Evolutionary conservation across 2,888 invertebrate genomes (phyloP).

Genomic region (Harmothoe impar): DNA sequence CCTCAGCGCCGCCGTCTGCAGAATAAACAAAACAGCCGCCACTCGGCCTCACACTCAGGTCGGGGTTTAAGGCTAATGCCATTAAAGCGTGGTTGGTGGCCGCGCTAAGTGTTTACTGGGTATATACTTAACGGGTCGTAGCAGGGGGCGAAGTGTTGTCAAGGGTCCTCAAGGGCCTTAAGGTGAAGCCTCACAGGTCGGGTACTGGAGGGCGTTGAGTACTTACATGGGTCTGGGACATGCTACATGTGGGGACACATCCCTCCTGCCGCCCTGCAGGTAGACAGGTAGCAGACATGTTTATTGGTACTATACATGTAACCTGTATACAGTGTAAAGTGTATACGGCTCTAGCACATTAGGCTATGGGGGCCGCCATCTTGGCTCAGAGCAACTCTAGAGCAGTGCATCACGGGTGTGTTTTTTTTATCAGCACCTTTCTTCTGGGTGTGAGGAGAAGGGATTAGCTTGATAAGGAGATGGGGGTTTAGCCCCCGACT

Average conservation of each 20-base stretch:
- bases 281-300: not conserved
- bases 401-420: too few species aligned
- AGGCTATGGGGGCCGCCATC: too few species aligned
- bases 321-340: too few species aligned
- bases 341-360: too few species aligned
- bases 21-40: not conserved
- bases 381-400: too few species aligned
- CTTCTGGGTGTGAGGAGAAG: too few species aligned
- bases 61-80: conserved; percentile 24
- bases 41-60: not conserved
- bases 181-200: not conserved
- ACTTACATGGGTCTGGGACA: not conserved
- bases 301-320: not conserved
- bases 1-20: not conserved
- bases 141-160: not conserved
- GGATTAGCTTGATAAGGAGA: too few species aligned
- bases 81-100: not conserved
- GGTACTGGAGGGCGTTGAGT: not conserved
- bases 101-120: not conserved
- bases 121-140: not conserved
- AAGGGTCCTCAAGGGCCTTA: not conserved
- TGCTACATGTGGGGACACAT: conserved; percentile 5
- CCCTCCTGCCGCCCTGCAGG: too few species aligned
- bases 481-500: too few species aligned
- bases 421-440: too few species aligned